A percentile compares a stretch with the other conserved stretches of the same genome.
Conservation (phyloP, 2,888 invertebrate genomes). For the Xanthia togata region DNA sequence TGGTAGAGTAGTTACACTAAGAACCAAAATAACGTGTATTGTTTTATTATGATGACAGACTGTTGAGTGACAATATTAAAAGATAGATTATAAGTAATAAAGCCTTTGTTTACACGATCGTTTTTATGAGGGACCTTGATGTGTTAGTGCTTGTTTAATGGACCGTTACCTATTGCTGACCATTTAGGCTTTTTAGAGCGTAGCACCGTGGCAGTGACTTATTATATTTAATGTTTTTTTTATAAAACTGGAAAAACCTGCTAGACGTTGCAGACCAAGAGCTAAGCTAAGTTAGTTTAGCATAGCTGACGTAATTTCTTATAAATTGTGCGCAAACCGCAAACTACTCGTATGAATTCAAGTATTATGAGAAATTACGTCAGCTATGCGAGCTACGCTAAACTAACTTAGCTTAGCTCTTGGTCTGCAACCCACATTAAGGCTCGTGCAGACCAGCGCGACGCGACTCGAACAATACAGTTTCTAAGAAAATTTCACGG, state of each 20-base stretch:
- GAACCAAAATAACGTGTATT: slow-evolving; percentile 4
- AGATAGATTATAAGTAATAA: slow-evolving; percentile 4
- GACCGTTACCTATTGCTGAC: slow-evolving; percentile 31
- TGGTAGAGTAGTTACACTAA: background rate
- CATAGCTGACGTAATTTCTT: too few relatives aligned
- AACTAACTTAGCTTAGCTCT: too few relatives aligned
- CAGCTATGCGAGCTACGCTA: too few relatives aligned
- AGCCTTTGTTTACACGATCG: slow-evolving; percentile 25
- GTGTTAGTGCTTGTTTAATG: slow-evolving; percentile 42
- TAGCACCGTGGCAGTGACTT: slow-evolving; percentile 48
- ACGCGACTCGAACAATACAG: too few relatives aligned
- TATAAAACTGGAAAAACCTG: slow-evolving; percentile 37
- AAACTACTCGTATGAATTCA: too few relatives aligned
- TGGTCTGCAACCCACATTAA: too few relatives aligned
- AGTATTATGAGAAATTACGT: too few relatives aligned
- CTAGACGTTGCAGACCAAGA: too few relatives aligned
- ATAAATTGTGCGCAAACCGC: too few relatives aligned
- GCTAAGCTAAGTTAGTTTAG: too few relatives aligned
- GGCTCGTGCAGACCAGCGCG: too few relatives aligned
- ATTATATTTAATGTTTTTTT: slow-evolving; percentile 11
- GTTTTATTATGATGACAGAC: slow-evolving; percentile 3
- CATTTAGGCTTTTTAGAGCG: slow-evolving; percentile 51
- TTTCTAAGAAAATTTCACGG: too few relatives aligned
- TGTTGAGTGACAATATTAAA: background rate
- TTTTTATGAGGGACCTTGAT: slow-evolving; percentile 48